A percentile compares a stretch with the other conserved stretches of the same genome.
Conservation (phyloP, 2,888 invertebrate species). For the Apodemia mormo region DNA sequence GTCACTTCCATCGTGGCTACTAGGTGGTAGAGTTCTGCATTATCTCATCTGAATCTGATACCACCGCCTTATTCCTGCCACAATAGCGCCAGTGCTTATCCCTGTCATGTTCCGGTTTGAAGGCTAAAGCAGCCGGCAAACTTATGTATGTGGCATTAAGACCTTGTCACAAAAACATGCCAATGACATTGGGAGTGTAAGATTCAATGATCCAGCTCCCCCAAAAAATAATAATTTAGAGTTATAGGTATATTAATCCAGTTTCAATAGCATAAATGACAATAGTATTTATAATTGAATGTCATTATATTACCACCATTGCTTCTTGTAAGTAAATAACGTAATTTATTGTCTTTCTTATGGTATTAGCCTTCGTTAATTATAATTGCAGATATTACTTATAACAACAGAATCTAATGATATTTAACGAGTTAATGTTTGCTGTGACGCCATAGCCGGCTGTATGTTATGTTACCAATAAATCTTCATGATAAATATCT, state of each 20-base stretch:
- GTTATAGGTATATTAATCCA: not conserved
- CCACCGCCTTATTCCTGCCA: too few relatives aligned
- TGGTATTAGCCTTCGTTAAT: not conserved
- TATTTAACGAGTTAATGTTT: conserved; percentile 7
- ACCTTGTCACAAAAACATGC: too few relatives aligned
- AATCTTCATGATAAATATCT: not conserved
- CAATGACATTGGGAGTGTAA: too few relatives aligned
- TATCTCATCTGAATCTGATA: too few relatives aligned
- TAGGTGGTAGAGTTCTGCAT: too few relatives aligned
- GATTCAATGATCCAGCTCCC: too few relatives aligned
- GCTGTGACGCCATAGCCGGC: conserved; percentile 3
- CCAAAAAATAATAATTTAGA: too few relatives aligned
- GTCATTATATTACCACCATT: not conserved
- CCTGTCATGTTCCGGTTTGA: too few relatives aligned
- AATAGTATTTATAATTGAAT: not conserved
- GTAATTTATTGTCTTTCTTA: conserved; percentile 15
- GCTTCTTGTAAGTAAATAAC: conserved; percentile 6
- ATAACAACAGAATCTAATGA: not conserved
- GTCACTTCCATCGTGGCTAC: too few relatives aligned
- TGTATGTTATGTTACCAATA: not conserved
- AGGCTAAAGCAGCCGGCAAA: too few relatives aligned
- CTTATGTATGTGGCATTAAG: too few relatives aligned
- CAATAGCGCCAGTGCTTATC: too few relatives aligned
- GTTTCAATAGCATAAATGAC: not conserved
- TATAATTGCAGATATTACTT: conserved; percentile 3